Percentiles rank a stretch among this genome's conserved stretches.
Conservation (phyloP, 2,797 vertebrate species). For the Denticeps clupeoides region DNA sequence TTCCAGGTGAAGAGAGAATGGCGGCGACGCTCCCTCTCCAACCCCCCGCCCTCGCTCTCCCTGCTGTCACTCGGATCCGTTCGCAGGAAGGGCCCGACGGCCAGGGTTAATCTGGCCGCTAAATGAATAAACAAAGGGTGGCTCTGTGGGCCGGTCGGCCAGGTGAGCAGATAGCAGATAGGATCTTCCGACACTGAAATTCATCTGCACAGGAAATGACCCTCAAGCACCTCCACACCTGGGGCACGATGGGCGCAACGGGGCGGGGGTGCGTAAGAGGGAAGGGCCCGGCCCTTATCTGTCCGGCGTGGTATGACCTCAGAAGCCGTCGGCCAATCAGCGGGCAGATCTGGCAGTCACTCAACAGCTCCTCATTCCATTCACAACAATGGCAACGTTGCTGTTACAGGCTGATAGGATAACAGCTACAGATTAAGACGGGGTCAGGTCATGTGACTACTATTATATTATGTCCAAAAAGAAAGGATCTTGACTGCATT, state of each 20-base stretch:
- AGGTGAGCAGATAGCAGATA: constrained; percentile 91
- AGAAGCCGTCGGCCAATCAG: background rate
- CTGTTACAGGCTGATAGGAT: background rate
- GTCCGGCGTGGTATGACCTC: too few relatives aligned
- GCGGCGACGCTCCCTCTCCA: constrained; percentile 62
- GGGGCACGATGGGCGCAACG: constrained; percentile 51
- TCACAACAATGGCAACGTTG: constrained; percentile 2
- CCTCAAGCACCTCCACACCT: constrained; percentile 79
- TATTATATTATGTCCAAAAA: too few relatives aligned
- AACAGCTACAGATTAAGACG: background rate
- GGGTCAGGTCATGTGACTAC: too few relatives aligned
- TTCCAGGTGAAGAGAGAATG: constrained; percentile 94
- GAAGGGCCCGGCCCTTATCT: too few relatives aligned
- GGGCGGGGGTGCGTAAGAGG: constrained; percentile 40
- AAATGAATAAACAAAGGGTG: constrained; percentile 94
- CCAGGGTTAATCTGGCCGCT: constrained; percentile 75
- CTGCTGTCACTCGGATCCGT: constrained; percentile 60
- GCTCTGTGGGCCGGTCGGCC: constrained; percentile 75
- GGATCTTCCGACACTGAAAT: constrained; percentile 76
- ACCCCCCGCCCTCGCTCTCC: constrained; percentile 44
- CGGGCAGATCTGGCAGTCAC: constrained; percentile 14
- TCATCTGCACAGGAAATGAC: constrained; percentile 86
- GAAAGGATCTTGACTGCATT: too few relatives aligned
- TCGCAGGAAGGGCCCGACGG: constrained; percentile 74
- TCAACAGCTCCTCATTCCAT: constrained; percentile 32